Percentiles rank a stretch among this genome's conserved stretches.
Evolutionary conservation across 2,113 vertebrate genomes (phyloP).

Genomic region (Alligator sinensis): DNA sequence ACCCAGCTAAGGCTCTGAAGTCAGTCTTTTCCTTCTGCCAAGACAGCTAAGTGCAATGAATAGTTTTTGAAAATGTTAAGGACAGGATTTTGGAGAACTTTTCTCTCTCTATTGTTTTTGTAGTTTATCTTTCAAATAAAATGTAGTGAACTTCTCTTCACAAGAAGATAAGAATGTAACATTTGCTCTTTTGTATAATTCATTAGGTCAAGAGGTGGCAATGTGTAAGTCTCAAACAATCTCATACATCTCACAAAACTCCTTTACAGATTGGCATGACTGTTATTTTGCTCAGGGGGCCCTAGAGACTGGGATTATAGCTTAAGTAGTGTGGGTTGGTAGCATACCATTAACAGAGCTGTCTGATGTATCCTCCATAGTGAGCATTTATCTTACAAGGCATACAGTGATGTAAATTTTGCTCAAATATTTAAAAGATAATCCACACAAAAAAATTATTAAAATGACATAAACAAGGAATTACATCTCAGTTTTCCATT

Average conservation of each 20-base stretch:
- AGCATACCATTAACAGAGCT: not conserved
- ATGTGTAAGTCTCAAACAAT: not conserved
- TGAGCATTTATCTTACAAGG: not conserved
- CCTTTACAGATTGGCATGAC: not conserved
- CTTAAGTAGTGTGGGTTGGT: not conserved
- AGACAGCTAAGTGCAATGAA: not conserved
- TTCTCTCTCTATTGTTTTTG: not conserved
- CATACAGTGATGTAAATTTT: not conserved
- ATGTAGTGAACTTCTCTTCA: not conserved
- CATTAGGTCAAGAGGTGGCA: not conserved
- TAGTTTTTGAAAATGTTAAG: not conserved
- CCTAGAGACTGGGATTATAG: not conserved
- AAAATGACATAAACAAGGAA: not conserved
- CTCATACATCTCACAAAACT: not conserved
- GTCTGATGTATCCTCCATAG: not conserved
- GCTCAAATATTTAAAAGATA: not conserved
- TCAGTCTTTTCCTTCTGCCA: not conserved
- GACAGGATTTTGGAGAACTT: not conserved
- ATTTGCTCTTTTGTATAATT: not conserved
- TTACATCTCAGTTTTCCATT: not conserved
- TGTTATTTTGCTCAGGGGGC: not conserved
- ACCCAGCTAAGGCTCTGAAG: not conserved
- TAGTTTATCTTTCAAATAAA: not conserved
- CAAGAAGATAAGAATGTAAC: no score
- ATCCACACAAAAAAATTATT: accelerated